Evolutionary conservation across 2,797 vertebrate genomes (phyloP), one percentile per base, ranked within the genome.

Genomic region (Sparidentex hasta): DNA sequence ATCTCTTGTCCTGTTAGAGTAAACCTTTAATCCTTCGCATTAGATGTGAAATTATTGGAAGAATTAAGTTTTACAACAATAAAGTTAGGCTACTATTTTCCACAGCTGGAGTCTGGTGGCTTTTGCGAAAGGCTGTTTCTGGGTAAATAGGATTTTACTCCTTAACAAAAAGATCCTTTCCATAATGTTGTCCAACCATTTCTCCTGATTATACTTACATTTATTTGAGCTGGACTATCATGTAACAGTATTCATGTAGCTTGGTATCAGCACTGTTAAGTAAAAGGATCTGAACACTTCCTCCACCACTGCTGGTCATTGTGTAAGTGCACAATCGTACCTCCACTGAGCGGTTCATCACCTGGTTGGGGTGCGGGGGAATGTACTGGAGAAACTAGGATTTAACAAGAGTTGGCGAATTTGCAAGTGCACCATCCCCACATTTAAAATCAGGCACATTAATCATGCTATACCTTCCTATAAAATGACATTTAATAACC

Each of bases 401-500:
- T 71, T 61, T 41, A 41, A 25, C 46, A 23, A 55, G 63, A 72
- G n/a, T 17, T 29, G 8, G 65, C 58, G 13, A 20, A 4, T 44
- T 57, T 71, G 43, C 8, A 46, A 65, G 27, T 13, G 23, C 52
- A 12, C 16, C 27, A 12, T 61, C 29, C n/a, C 21, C 4, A 25
- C 54, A 62, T 52, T 55, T 11, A 41, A 59, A 74, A 67, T 47
- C n/a, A 21, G 25, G 50, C 29, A 17, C 2, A 71, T 61, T 61
- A 50, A 68, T 63, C 21, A 14, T 50, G 46, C 11, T 74, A 68
- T 62, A 52, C 17, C 43, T 33, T 65, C 8, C 16, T 21, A 11
- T 55, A 41, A 71, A n/a, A 52, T 57, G 11, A 63, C 27, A 51
- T 74, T 59, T 18, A 66, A 73, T 54, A 59, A 64, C n/a, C 20